Evolutionary conservation across 2,888 invertebrate genomes (phyloP), one percentile per base, ranked within the genome.

Genomic region (Sthenelais limicola): DNA sequence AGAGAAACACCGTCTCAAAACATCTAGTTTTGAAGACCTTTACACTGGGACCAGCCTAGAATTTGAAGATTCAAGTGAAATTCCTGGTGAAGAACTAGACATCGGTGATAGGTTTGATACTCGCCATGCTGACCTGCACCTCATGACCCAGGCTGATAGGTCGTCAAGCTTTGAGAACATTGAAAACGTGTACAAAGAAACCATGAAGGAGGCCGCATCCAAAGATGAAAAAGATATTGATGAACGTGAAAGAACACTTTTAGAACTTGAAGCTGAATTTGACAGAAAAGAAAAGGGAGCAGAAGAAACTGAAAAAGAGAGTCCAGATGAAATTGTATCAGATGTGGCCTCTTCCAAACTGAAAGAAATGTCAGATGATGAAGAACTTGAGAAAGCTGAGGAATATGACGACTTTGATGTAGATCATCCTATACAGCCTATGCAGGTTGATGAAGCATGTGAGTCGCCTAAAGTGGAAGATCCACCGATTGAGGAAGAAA

Each of bases 91-190:
- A 18, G 56, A 21, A 12, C 26, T 54, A 30, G 84, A 85, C 51
- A 83, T 84, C 43, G 87, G 86, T 24, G 83, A 82, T 72, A 77
- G 79, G 33, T 83, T 84, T 76, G 84, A 82, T 71, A 82, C 82
- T 49, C 81, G 81, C 67, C 85, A 84, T 62, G 74, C 77, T 5
- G 82, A 83, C 62, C 69, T 76, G 24, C 81, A 83, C 70, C 78
- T 82, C 66, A 69, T 48, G 24, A 74, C 78, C 51, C 68, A 78
- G 18, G 69, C 76, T 47, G 82, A 81, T 32, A 77, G 76, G 38
- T 78, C 83, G 7, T 83, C 83, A 51, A 83, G 84, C 73, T 85
- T 81, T 75, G 84, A 85, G 76, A 79, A 83, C 73, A 84, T 81
- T 74, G 84, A 85, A 76, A 78, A 51, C n/a, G 70, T 83, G 24